phyloP scores from a whole-genome alignment of 2,888 invertebrate genomes.

The Tiliacea citrago region DNA sequence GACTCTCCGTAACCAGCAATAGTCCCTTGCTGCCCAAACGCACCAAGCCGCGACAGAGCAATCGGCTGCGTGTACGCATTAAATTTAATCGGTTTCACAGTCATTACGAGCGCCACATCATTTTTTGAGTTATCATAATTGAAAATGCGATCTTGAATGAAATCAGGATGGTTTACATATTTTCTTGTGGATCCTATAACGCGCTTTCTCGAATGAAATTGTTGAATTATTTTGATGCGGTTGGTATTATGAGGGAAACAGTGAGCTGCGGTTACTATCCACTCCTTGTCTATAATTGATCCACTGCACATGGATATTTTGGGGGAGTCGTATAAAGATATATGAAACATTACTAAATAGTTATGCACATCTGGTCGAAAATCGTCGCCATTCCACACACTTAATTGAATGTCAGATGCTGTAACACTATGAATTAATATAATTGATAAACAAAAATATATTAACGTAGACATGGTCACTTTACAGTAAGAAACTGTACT shows the following conservation, averaged over 20 bases:
- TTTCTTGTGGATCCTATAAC: background rate
- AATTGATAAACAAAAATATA: constrained; percentile 16
- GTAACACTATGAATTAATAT: constrained; percentile 5
- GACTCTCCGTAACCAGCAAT: constrained; percentile 16
- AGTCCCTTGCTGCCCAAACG: background rate
- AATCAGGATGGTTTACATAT: background rate
- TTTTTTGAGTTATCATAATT: too few species aligned
- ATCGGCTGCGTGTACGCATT: constrained; percentile 5
- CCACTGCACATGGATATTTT: background rate
- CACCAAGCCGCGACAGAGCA: background rate
- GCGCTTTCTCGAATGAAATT: background rate
- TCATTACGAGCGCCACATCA: constrained; percentile 29
- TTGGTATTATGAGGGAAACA: background rate
- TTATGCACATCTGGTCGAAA: background rate
- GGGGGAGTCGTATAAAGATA: fast-evolving
- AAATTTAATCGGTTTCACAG: background rate
- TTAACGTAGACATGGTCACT: constrained; percentile 8
- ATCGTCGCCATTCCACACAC: background rate
- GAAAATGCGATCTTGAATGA: fast-evolving
- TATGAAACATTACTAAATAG: constrained; percentile 12
- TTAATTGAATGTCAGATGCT: background rate
- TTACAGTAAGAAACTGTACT: background rate
- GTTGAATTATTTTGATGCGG: constrained; percentile 1
- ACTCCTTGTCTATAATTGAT: constrained; percentile 12
- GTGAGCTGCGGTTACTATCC: constrained; percentile 27